Conservation (phyloP, 1,140 invertebrate species). For the Anastrepha ludens region DNA sequence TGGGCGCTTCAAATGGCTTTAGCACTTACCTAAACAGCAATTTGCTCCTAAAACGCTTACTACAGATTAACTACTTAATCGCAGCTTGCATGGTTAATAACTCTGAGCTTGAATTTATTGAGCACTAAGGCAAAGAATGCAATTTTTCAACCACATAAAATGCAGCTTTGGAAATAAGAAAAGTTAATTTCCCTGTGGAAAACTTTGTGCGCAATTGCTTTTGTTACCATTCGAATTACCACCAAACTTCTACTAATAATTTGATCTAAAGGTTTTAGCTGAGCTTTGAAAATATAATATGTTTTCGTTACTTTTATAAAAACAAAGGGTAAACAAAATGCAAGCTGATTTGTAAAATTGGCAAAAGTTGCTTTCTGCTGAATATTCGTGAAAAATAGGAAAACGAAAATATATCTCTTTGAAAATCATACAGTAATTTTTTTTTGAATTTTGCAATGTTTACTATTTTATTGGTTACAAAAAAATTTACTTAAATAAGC, state of each 20-base stretch:
- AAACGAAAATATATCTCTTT: no score
- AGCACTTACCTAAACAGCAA: background rate
- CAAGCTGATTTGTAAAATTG: no score
- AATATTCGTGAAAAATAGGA: no score
- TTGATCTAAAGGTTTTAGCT: background rate
- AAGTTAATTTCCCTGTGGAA: constrained; percentile 6
- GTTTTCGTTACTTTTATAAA: background rate
- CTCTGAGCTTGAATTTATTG: background rate
- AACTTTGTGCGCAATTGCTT: background rate
- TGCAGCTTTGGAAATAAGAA: background rate
- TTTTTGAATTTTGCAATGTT: no score
- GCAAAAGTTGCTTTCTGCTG: no score
- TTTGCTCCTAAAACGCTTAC: background rate
- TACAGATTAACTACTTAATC: background rate
- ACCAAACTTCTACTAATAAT: no score
- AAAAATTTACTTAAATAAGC: no score
- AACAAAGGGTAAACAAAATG: background rate
- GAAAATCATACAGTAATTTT: no score
- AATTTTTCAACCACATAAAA: background rate
- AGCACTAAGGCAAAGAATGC: background rate
- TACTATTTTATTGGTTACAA: no score
- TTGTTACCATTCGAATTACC: background rate
- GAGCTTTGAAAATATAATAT: background rate
- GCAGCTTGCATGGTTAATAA: background rate
- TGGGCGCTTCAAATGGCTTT: background rate